Evolutionary conservation across 2,888 invertebrate species (phyloP).

Genomic region (Apoda limacodes): DNA sequence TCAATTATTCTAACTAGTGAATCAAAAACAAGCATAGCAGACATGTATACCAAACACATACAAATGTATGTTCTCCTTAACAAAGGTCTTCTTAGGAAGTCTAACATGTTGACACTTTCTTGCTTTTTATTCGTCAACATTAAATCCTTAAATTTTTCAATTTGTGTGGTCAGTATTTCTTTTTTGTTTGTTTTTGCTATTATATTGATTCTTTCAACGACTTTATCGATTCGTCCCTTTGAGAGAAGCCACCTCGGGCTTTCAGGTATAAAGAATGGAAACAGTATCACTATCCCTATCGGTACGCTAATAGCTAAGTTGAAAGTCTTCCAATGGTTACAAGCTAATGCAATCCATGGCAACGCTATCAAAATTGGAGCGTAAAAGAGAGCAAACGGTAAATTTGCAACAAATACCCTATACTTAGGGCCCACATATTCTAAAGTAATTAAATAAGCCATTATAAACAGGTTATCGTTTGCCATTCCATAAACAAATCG

Average conservation of each 20-base stretch:
- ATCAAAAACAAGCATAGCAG: conserved; percentile 36
- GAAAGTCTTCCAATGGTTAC: conserved; percentile 40
- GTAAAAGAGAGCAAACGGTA: conserved; percentile 41
- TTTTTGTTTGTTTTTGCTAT: conserved; percentile 39
- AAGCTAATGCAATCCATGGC: conserved; percentile 45
- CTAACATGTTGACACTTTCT: conserved; percentile 21
- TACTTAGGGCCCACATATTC: conserved; percentile 48
- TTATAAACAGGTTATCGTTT: conserved; percentile 49
- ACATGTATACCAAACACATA: conserved; percentile 35
- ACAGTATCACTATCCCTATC: conserved; percentile 31
- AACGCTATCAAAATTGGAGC: conserved; percentile 27
- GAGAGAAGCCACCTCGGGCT: conserved; percentile 48
- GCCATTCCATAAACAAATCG: conserved; percentile 47
- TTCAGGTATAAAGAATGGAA: conserved; percentile 41
- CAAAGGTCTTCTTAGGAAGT: conserved; percentile 31
- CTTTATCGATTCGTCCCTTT: conserved; percentile 37
- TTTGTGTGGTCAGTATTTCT: conserved; percentile 27
- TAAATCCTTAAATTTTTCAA: conserved; percentile 33
- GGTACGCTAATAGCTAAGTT: conserved; percentile 41
- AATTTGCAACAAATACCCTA: conserved; percentile 38
- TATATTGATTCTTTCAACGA: conserved; percentile 31
- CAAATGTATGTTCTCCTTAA: conserved; percentile 34
- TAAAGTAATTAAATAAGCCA: conserved; percentile 39
- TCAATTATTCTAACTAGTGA: conserved; percentile 38
- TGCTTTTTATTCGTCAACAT: conserved; percentile 15